These are phyloP conservation scores for Somateria mollissima DNA, from an alignment of 2,797 vertebrate species.

Conservation along the genomic window DNA sequence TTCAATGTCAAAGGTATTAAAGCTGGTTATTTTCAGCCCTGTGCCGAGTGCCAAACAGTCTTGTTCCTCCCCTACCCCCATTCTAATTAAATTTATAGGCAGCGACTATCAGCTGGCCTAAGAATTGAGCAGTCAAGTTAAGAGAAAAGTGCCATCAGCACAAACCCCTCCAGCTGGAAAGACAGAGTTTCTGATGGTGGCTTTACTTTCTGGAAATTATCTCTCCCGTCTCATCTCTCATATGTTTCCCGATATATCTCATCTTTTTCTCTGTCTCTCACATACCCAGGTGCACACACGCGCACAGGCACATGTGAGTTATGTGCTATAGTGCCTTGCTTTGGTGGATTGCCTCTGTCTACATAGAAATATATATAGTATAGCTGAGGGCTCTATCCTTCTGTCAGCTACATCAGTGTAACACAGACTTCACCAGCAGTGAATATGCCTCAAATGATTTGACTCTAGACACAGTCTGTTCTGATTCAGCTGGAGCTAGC, in stretches of 20 bases:
- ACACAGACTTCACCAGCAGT: neutral
- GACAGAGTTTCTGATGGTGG: slow-evolving; percentile 7
- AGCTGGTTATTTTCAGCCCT: slow-evolving; percentile 33
- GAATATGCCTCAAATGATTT: neutral
- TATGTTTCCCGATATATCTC: neutral
- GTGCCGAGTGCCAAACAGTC: neutral
- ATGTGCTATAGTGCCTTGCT: neutral
- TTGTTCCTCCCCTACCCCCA: neutral
- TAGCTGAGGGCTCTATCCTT: neutral
- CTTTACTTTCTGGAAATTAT: slow-evolving; percentile 31
- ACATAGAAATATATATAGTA: neutral
- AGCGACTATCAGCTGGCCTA: neutral
- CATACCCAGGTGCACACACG: neutral
- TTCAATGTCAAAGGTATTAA: slow-evolving; percentile 61
- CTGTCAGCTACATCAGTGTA: neutral
- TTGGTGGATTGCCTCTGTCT: neutral
- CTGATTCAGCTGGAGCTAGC: neutral
- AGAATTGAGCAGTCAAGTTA: slow-evolving; percentile 34
- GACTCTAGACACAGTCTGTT: neutral
- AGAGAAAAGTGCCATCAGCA: neutral
- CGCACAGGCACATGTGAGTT: neutral
- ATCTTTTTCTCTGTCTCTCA: slow-evolving; percentile 8
- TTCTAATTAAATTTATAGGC: slow-evolving; percentile 54
- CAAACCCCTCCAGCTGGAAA: slow-evolving; percentile 46
- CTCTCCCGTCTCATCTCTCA: slow-evolving; percentile 17